Base-by-base conservation (phyloP, 1,140 invertebrate genomes). In the Drosophila ogumai region DNA sequence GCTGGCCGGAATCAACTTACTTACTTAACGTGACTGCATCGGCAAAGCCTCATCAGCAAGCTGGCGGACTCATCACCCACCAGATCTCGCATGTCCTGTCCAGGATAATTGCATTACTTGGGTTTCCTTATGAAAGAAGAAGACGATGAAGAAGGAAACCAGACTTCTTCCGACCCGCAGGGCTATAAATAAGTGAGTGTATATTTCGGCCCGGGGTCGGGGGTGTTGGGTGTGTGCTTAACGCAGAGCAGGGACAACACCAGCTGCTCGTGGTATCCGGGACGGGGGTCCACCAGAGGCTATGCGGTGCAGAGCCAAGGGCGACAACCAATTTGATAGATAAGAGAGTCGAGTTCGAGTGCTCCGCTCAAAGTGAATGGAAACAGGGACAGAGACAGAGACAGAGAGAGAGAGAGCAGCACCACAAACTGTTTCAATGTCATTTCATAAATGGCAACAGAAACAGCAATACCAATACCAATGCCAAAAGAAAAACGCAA, bases 311-410 rank as follows among this genome's bases (percentile, higher is more conserved):
- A 17, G 31, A 19, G 43, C 79, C 80, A 40, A 79, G 79, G 82
- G 69, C 75, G 65, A 79, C 75, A 68, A 86, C 79, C 82, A 86
- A 86, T 86, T 88, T 88, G 79, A 86, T 68, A 86, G 84, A 86
- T 86, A 86, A 86, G 82, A 82, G 69, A 59, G 58, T 78, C 59
- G 57, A 72, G 52, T 65, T 63, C 60, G 57, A 63, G 64, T 57
- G 46, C 41, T 46, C 58, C 52, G 36, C 73, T 38, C 72, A 61
- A 79, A 84, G 75, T 55, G 57, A 68, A 73, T 73, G 82, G 49
- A 58, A 57, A 67, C 28, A 28, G 61, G 32, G 58, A 68, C 47
- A 60, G 58, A 63, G 64, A 49, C 50, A 65, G 25, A 8, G 17
- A 19, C 13, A 12, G 25, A 25, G 6, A 47, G 22, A 32, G 28